Percentiles rank a stretch among this genome's conserved stretches.
phyloP scores from a whole-genome alignment of 2,888 invertebrate genomes.

The Dromius quadrimaculatus region DNA sequence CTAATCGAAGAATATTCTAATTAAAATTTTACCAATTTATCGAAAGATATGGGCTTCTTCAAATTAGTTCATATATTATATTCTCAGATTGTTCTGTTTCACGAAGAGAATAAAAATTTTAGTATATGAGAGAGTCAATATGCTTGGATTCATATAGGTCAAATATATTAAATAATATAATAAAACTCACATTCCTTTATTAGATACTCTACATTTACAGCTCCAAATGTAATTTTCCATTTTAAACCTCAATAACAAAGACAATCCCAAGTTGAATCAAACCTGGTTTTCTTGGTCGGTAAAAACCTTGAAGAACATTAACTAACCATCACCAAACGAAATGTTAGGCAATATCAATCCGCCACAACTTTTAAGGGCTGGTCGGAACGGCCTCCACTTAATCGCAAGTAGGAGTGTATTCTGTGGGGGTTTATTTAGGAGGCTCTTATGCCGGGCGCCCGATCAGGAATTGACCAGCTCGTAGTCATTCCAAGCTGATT shows the following conservation, averaged over 20 bases:
- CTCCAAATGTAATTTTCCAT: background rate
- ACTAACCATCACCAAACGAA: slow-evolving; percentile 38
- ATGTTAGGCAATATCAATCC: slow-evolving; percentile 50
- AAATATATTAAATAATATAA: background rate
- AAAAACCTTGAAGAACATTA: slow-evolving; percentile 33
- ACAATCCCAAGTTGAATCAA: slow-evolving; percentile 1
- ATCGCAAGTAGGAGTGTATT: slow-evolving; percentile 14
- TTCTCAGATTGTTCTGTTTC: too few relatives aligned
- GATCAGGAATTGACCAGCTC: slow-evolving; percentile 47
- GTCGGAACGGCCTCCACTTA: slow-evolving; percentile 29
- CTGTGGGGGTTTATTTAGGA: slow-evolving; percentile 29
- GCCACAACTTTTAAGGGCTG: slow-evolving; percentile 39
- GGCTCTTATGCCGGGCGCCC: slow-evolving; percentile 38
- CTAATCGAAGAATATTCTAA: too few relatives aligned
- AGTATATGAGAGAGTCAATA: too few relatives aligned
- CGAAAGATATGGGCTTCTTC: too few relatives aligned
- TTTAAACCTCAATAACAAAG: background rate
- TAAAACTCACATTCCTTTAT: background rate
- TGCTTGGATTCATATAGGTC: background rate
- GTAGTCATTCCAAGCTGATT: slow-evolving; percentile 36
- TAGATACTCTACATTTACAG: background rate
- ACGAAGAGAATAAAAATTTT: too few relatives aligned
- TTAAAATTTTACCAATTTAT: too few relatives aligned
- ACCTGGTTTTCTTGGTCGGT: slow-evolving; percentile 26
- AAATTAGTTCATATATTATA: too few relatives aligned